Conservation (phyloP, 23 tunicate species). For the Trididemnum clinides region DNA sequence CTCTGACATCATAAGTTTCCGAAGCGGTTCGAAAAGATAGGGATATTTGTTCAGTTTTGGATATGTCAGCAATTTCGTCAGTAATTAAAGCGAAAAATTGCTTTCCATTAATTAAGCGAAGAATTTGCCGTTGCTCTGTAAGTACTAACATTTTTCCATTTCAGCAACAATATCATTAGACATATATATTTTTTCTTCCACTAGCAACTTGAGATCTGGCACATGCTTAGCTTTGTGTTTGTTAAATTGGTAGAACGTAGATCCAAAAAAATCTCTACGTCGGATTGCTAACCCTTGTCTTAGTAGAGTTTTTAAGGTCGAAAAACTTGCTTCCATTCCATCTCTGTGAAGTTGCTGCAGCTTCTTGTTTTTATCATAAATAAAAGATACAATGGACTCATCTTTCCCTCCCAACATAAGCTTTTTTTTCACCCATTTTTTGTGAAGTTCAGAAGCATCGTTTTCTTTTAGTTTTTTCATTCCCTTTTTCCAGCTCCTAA, state of each 20-base stretch:
- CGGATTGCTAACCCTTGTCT: slow-evolving; percentile 27
- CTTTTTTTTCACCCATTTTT: slow-evolving; percentile 12
- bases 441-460: slow-evolving; percentile 28
- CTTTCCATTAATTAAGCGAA: slow-evolving; percentile 20
- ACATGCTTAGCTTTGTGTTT: slow-evolving; percentile 19
- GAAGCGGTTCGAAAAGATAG: slow-evolving; percentile 27
- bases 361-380: slow-evolving; percentile 12
- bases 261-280: slow-evolving; percentile 22
- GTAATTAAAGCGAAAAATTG: slow-evolving; percentile 18
- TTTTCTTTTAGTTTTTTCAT: not conserved
- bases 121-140: slow-evolving; percentile 27
- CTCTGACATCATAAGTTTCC: slow-evolving; percentile 11
- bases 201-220: slow-evolving; percentile 24
- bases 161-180: slow-evolving; percentile 26
- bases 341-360: slow-evolving; percentile 27
- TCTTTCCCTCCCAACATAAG: slow-evolving; percentile 22
- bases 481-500: not conserved
- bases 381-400: slow-evolving; percentile 15
- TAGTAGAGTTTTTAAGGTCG: slow-evolving; percentile 15
- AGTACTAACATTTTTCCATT: slow-evolving; percentile 15
- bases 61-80: slow-evolving; percentile 21
- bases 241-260: slow-evolving; percentile 3
- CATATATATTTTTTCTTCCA: slow-evolving; percentile 26
- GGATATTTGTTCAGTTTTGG: slow-evolving; percentile 16
- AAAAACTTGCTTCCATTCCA: slow-evolving; percentile 29